Evolutionary conservation across 2,888 invertebrate species (phyloP).

Genomic region (Kryphioiulus occultus): DNA sequence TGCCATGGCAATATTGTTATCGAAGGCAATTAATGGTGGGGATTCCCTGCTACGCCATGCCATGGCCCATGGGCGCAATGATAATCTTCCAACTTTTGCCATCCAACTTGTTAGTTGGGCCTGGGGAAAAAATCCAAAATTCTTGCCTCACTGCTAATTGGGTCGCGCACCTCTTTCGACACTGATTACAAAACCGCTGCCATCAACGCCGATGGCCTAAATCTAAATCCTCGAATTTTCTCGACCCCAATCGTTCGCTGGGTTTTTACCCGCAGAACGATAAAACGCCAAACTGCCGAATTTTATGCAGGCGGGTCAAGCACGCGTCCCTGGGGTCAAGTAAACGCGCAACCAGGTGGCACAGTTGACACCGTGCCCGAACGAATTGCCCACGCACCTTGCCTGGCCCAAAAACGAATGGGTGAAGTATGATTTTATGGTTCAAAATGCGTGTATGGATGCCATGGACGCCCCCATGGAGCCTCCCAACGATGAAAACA

Average conservation of each 20-base stretch:
- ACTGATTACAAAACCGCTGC: not conserved
- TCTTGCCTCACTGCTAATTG: not conserved
- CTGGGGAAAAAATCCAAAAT: not conserved
- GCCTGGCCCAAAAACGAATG: no score
- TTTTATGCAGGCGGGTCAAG: not conserved
- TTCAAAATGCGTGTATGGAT: not conserved
- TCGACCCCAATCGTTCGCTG: not conserved
- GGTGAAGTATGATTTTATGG: not conserved
- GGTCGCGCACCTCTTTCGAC: not conserved
- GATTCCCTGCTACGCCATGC: not conserved
- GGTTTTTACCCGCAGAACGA: not conserved
- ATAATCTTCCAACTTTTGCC: not conserved
- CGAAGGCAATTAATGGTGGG: not conserved
- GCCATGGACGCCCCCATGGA: not conserved
- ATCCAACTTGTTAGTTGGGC: no score
- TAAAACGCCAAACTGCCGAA: not conserved
- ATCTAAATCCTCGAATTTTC: not conserved
- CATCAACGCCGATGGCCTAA: not conserved
- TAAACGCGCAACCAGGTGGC: not conserved
- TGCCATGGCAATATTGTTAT: slow-evolving; percentile 5
- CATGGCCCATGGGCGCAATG: not conserved
- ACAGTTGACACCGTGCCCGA: not conserved
- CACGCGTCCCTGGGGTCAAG: not conserved
- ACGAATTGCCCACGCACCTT: not conserved
- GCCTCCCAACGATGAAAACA: not conserved